These are phyloP conservation scores for Alectura lathami DNA, from an alignment of 2,113 vertebrate genomes.

Conservation along the genomic window DNA sequence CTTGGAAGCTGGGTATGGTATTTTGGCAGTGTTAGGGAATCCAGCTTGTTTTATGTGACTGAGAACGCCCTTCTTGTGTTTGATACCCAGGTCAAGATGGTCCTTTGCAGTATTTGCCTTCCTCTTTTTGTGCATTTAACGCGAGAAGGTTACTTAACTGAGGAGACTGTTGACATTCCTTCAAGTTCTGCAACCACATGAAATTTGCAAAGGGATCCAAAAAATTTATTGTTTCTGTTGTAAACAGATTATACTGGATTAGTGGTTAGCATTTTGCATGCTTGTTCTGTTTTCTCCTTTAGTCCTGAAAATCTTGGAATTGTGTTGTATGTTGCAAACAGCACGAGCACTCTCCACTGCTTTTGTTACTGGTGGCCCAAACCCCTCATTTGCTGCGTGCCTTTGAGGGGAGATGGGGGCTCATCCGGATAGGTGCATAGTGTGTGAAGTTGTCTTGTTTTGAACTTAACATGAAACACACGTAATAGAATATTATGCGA, in stretches of 20 bases:
- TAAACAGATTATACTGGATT: slow-evolving; percentile 40
- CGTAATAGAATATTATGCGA: background rate
- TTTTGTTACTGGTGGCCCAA: background rate
- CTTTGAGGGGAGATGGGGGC: background rate
- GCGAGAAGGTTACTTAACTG: background rate
- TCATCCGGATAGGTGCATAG: background rate
- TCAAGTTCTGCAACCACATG: background rate
- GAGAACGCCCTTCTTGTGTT: background rate
- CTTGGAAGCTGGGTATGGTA: background rate
- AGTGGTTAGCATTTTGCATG: slow-evolving; percentile 3
- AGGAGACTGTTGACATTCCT: background rate
- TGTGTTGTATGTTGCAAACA: background rate
- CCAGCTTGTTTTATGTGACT: background rate
- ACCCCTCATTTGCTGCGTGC: background rate
- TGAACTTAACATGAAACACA: background rate
- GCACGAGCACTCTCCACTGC: fast-evolving
- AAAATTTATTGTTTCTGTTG: slow-evolving; percentile 29
- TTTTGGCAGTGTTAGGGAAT: background rate
- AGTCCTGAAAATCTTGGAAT: background rate
- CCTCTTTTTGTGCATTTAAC: background rate
- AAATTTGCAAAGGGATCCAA: background rate
- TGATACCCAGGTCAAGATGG: background rate
- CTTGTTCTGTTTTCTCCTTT: background rate
- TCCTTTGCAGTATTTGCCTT: background rate
- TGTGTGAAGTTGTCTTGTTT: background rate